Percentiles rank a stretch among this genome's conserved stretches.
Conservation (phyloP, 2,888 invertebrate genomes). For the Rhynchonema sp. region DNA sequence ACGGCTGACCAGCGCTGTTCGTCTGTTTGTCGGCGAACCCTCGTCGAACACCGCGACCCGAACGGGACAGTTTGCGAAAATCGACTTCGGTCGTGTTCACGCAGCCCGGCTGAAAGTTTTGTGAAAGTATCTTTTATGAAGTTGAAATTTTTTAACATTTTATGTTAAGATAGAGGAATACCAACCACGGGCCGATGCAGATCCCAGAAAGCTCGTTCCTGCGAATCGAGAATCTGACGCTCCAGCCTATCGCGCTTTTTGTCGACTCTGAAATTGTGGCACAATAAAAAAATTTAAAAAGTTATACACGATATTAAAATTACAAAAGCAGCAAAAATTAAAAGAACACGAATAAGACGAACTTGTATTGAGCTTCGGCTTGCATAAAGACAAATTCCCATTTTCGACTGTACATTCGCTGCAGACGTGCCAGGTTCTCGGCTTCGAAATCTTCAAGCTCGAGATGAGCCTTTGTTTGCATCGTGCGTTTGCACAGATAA, state of each 20-base stretch:
- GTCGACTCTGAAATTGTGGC: constrained; percentile 44
- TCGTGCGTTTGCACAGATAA: constrained; percentile 92
- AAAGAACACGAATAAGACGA: constrained; percentile 11
- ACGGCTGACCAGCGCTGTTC: no score
- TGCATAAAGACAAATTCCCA: constrained; percentile 99
- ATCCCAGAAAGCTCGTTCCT: constrained; percentile 98
- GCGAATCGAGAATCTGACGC: constrained; percentile 89
- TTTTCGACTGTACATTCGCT: constrained; percentile 96
- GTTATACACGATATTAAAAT: no score
- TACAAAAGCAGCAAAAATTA: no score
- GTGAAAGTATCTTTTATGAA: background rate
- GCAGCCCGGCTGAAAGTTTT: constrained; percentile 60
- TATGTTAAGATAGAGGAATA: background rate
- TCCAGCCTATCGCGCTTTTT: constrained; percentile 95
- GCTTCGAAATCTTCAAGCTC: constrained; percentile 97
- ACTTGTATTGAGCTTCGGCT: constrained; percentile 69
- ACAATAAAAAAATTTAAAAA: no score
- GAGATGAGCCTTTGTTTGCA: constrained; percentile 95
- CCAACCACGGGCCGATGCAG: constrained; percentile 96
- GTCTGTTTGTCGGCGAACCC: no score
- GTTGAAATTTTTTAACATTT: background rate
- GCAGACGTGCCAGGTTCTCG: constrained; percentile 81
- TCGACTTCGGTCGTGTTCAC: constrained; percentile 97
- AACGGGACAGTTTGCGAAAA: constrained; percentile 67
- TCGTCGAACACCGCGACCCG: no score